Base-by-base conservation (phyloP, 2,797 vertebrate genomes). In the Arrhamphus sclerolepis region DNA sequence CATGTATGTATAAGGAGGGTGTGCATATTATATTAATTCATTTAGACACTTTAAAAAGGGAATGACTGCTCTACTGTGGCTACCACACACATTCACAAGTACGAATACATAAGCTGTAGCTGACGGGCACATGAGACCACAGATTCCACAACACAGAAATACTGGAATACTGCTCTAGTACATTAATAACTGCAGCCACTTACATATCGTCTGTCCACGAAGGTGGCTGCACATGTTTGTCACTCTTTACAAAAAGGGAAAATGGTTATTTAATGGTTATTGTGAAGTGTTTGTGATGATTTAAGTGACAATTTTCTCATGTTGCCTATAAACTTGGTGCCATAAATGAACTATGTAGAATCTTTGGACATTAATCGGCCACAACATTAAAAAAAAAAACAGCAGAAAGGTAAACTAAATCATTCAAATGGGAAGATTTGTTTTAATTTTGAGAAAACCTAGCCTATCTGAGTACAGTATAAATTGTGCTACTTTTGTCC, bases 131-230 rank as follows among this genome's bases (percentile, higher is more conserved):
- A 53, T 0, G 7, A 43, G 34, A 34, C 62, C 48, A 62, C 64
- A 24, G 40, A 64, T 72, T 66, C 21, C 29, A 47, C 62, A 61
- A 41, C 26, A 40, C 14, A 29, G 21, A 72, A 64, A 72, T 44
- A n/a, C n/a, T n/a, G n/a, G n/a, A n/a, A n/a, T n/a, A n/a, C 58
- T 59, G 62, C 26, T 49, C 46, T 69, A 70, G 24, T 8, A 53
- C 46, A 53, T 5, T 13, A 56, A 4, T n/a, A 59, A 43, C 22
- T 1, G 19, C 62, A 29, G 21, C 7, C 22, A 90, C 90, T 89
- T 84, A 89, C 89, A 84, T 38, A 49, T 85, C 67, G 22, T 74
- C 49, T 31, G 69, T 75, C 84, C 60, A 72, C 7, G 56, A 67
- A 1, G 81, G n/a, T 20, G 73, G 64, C 28, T 46, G 70, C 41